phyloP scores from a whole-genome alignment of 2,113 vertebrate species.

The Spea multiplicata region DNA sequence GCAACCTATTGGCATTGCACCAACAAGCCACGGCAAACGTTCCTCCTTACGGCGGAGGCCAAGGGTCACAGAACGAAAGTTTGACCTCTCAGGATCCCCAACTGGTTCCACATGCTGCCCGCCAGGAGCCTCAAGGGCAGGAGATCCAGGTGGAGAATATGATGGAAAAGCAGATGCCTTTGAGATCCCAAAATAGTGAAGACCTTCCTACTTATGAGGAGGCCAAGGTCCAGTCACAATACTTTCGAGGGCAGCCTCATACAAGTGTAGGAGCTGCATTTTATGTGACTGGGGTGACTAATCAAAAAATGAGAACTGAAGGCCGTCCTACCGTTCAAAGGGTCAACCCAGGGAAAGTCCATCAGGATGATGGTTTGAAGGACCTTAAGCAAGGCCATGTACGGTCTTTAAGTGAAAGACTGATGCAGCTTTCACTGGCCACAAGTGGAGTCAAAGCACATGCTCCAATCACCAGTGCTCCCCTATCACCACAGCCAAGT shows the following conservation, averaged over 20 bases:
- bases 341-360: constrained; percentile 82
- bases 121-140: constrained; percentile 97
- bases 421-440: constrained; percentile 96
- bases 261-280: constrained; percentile 83
- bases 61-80: constrained; percentile 69
- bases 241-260: constrained; percentile 86
- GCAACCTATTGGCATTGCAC: constrained; percentile 87
- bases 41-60: constrained; percentile 66
- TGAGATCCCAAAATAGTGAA: constrained; percentile 78
- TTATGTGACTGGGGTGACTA: constrained; percentile 87
- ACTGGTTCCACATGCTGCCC: constrained; percentile 83
- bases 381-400: constrained; percentile 99
- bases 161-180: constrained; percentile 87
- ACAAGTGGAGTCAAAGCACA: constrained; percentile 95
- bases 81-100: constrained; percentile 82
- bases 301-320: constrained; percentile 90
- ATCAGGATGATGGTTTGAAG: constrained; percentile 94
- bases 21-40: constrained; percentile 77
- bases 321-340: constrained; percentile 88
- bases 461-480: constrained; percentile 83
- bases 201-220: constrained; percentile 96
- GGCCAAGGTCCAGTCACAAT: constrained; percentile 97
- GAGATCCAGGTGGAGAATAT: constrained; percentile 91
- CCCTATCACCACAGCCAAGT: constrained; percentile 77
- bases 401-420: constrained; percentile 89